Evolutionary conservation across 2,797 vertebrate genomes (phyloP).

Genomic region (Pelodytes ibericus): DNA sequence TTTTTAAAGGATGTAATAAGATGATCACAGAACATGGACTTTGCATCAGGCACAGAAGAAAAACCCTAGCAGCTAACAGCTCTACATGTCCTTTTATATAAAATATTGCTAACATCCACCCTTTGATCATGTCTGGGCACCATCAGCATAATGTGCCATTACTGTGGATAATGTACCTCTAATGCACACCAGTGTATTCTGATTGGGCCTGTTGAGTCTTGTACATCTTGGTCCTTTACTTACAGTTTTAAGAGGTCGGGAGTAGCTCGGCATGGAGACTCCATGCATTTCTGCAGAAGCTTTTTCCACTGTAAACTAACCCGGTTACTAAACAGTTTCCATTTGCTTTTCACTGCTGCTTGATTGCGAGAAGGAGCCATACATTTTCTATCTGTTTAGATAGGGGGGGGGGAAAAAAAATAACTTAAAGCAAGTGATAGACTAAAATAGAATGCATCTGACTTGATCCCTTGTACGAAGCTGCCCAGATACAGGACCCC

Average conservation of each 20-base stretch:
- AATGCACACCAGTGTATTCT: not conserved
- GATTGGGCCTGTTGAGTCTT: not conserved
- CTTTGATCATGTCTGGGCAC: too few species aligned
- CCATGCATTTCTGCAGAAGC: slow-evolving; percentile 83
- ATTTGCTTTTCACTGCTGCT: slow-evolving; percentile 69
- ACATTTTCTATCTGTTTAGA: slow-evolving; percentile 67
- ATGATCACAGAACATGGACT: too few species aligned
- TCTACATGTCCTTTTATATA: too few species aligned
- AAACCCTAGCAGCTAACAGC: too few species aligned
- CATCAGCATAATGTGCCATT: too few species aligned
- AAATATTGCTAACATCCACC: too few species aligned
- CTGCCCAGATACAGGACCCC: too few species aligned
- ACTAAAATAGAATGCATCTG: too few species aligned
- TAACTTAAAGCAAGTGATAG: too few species aligned
- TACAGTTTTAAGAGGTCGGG: slow-evolving; percentile 85
- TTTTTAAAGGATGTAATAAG: too few species aligned
- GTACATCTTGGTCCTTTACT: slow-evolving; percentile 57
- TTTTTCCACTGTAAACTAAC: slow-evolving; percentile 84
- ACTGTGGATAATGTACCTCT: not conserved
- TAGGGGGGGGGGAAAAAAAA: not conserved
- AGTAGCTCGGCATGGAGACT: slow-evolving; percentile 84
- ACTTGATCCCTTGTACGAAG: too few species aligned
- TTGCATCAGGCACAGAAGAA: too few species aligned
- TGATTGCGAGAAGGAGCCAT: slow-evolving; percentile 68
- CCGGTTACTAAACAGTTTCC: slow-evolving; percentile 77